Base-by-base conservation (phyloP, 2,888 invertebrate species). In the Syritta pipiens region DNA sequence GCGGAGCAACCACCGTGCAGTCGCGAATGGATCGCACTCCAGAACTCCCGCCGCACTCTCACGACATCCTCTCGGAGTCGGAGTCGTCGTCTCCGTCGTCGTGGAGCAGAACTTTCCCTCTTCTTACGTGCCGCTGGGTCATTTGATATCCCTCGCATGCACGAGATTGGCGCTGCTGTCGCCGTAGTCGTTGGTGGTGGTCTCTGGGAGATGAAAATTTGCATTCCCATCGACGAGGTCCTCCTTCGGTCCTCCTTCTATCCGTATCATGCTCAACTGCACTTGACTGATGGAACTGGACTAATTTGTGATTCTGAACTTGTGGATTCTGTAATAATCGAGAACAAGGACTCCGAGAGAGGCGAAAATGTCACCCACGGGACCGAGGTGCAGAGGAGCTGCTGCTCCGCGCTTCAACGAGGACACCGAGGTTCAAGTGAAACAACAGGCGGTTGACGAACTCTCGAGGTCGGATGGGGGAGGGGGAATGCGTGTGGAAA, bases 251-350 rank as follows among this genome's bases (percentile, higher is more conserved):
- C 14, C 19, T 26, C 35, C 40, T 30, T 26, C 32, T 37, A 12
- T 65, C 42, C 30, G 63, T 44, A 24, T 32, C 72, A 53, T 60
- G 60, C 59, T 53, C 32, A 44, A 63, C 57, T 71, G 59, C 72
- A 67, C 62, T 67, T 67, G 67, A 48, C 55, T 74, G 60, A 74
- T 79, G 67, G n/a, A 57, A 67, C 67, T 79, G 60, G 67, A 68
- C 79, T 79, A 79, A 79, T 79, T 79, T 79, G 79, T 57, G 60
- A 79, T 79, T 74, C 79, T 46, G 55, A 74, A 74, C 67, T 74
- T 62, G 74, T 68, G 79, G 74, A 74, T 68, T 74, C 46, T 49
- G 44, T 74, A 68, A 79, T 79, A 79, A 74, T 74, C 67, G 74
- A 74, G 62, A 67, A 77, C 65, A 72, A 72, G 76, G 49, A 63